phyloP scores from a whole-genome alignment of 1,140 invertebrate genomes.

The Zelostemma sp. region DNA sequence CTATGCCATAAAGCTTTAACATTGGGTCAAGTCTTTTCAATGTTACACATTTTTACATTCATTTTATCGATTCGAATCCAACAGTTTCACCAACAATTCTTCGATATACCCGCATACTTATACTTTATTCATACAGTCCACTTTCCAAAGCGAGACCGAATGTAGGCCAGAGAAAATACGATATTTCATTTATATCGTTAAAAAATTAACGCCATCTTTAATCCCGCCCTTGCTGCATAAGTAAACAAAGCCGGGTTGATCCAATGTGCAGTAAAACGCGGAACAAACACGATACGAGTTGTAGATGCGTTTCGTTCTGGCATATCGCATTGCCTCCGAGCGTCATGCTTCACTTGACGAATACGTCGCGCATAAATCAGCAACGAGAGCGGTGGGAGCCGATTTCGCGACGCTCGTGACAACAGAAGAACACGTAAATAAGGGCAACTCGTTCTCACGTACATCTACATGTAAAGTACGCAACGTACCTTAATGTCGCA shows the following conservation, averaged over 20 bases:
- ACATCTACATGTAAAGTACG: slow-evolving; percentile 53
- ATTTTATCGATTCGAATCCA: too few species aligned
- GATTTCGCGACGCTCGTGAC: slow-evolving; percentile 20
- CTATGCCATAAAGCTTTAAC: too few species aligned
- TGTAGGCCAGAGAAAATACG: too few species aligned
- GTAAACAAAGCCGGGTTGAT: not conserved
- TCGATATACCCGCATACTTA: too few species aligned
- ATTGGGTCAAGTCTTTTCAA: too few species aligned
- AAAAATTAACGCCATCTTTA: not conserved
- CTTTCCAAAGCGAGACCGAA: too few species aligned
- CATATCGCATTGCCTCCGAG: not conserved
- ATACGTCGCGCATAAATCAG: slow-evolving; percentile 57
- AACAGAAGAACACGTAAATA: slow-evolving; percentile 25
- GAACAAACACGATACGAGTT: not conserved
- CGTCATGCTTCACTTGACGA: slow-evolving; percentile 24
- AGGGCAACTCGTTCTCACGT: slow-evolving; percentile 30
- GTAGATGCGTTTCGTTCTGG: not conserved
- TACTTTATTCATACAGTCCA: too few species aligned
- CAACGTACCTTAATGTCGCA: slow-evolving; percentile 70
- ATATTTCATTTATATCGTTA: too few species aligned
- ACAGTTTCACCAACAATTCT: too few species aligned
- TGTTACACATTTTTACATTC: too few species aligned
- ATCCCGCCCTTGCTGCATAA: not conserved
- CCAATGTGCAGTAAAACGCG: not conserved
- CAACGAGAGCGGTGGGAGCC: slow-evolving; percentile 10